Evolutionary conservation across 2,888 invertebrate species (phyloP).

Genomic region (Drosophila antonietae): DNA sequence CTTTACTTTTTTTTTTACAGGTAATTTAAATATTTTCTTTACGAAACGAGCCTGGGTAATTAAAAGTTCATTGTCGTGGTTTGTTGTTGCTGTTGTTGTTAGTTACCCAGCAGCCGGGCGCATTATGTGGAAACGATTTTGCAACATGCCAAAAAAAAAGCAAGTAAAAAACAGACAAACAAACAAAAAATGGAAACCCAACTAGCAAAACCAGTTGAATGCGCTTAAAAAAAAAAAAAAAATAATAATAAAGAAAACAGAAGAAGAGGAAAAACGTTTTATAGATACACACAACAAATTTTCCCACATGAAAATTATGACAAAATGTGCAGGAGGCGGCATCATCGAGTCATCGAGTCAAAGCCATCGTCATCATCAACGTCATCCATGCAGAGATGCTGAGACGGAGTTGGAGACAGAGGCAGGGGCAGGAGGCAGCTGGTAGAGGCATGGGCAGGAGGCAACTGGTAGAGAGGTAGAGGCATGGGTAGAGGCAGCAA

Average conservation of each 20-base stretch:
- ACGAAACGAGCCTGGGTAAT: slow-evolving; percentile 72
- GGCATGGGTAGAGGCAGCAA: slow-evolving; percentile 5
- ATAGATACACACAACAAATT: slow-evolving; percentile 37
- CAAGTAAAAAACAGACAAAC: slow-evolving; percentile 13
- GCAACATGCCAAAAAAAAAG: slow-evolving; percentile 62
- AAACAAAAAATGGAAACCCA: slow-evolving; percentile 51
- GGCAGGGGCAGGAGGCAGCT: neutral
- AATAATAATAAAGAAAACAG: neutral
- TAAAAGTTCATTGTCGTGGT: slow-evolving; percentile 75
- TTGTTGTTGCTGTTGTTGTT: slow-evolving; percentile 17
- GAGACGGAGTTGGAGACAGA: neutral
- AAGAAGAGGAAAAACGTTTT: slow-evolving; percentile 36
- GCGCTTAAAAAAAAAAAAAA: slow-evolving; percentile 36
- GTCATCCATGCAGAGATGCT: slow-evolving; percentile 1
- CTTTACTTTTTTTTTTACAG: slow-evolving; percentile 21
- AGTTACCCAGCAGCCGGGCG: slow-evolving; percentile 30
- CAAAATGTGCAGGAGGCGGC: slow-evolving; percentile 57
- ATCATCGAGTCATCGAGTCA: slow-evolving; percentile 43
- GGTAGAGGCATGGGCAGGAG: neutral
- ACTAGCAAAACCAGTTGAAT: slow-evolving; percentile 54
- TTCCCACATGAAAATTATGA: slow-evolving; percentile 71
- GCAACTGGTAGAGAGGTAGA: neutral
- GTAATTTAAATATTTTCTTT: slow-evolving; percentile 60
- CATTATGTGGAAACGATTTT: slow-evolving; percentile 71
- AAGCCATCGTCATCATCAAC: slow-evolving; percentile 28